A percentile compares a stretch with the other conserved stretches of the same genome.
Conservation (phyloP, 2,113 vertebrate species). For the Spermophilus dauricus region DNA sequence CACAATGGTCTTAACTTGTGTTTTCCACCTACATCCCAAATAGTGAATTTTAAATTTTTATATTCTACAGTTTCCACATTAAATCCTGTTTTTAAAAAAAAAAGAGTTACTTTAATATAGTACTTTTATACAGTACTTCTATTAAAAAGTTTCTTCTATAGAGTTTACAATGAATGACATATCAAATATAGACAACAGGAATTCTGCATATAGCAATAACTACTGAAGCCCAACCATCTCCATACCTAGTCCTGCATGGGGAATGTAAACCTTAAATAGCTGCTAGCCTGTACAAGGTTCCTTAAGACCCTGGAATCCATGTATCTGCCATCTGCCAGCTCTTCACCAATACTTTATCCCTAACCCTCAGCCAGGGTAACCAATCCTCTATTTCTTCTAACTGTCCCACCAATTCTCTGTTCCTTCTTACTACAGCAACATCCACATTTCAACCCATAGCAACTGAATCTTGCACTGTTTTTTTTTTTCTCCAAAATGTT, state of each 20-base stretch:
- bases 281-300: not conserved
- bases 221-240: slow-evolving; percentile 12
- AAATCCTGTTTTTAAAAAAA: slow-evolving; percentile 91
- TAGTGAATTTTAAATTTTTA: slow-evolving; percentile 99
- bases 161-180: slow-evolving; percentile 57
- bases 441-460: not conserved
- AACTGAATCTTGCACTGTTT: not conserved
- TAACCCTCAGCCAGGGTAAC: not conserved
- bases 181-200: slow-evolving; percentile 52
- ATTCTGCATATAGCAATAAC: not conserved
- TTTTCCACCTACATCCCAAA: slow-evolving; percentile 99
- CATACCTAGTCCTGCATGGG: not conserved
- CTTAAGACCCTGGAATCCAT: not conserved
- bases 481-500: slow-evolving; percentile 20
- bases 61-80: slow-evolving; percentile 99
- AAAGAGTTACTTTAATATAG: slow-evolving; percentile 67
- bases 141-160: too few relatives aligned
- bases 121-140: not conserved
- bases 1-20: slow-evolving; percentile 98
- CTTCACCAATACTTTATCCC: not conserved
- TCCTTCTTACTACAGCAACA: not conserved
- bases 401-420: not conserved
- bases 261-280: not conserved
- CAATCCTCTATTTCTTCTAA: slow-evolving; percentile 16
- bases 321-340: not conserved